Conservation (phyloP, 1,140 invertebrate species). For the Rhynchophorus ferrugineus region DNA sequence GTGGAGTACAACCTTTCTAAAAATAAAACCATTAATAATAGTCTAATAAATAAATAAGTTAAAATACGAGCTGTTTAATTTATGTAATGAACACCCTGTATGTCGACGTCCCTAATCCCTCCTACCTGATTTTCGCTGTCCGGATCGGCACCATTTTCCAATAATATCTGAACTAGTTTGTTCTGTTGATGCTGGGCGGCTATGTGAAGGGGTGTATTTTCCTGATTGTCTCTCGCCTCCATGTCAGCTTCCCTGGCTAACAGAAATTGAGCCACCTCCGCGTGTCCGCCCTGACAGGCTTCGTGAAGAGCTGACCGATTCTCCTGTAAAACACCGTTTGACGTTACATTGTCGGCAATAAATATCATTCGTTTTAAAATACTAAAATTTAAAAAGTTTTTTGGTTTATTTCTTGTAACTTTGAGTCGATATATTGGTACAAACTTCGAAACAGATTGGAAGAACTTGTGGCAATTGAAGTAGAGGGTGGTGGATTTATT, state of each 20-base stretch:
- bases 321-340: constrained; percentile 45
- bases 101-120: too few species aligned
- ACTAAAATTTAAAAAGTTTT: too few species aligned
- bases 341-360: too few species aligned
- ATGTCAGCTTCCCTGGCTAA: constrained; percentile 50
- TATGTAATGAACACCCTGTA: too few species aligned
- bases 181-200: constrained; percentile 73
- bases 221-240: constrained; percentile 61
- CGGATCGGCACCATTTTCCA: constrained; percentile 51
- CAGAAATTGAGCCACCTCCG: constrained; percentile 58
- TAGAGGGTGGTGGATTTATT: too few species aligned
- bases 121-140: constrained; percentile 51
- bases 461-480: too few species aligned
- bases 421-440: too few species aligned
- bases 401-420: too few species aligned
- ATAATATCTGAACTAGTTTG: constrained; percentile 60
- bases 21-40: constrained; percentile 26
- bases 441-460: too few species aligned
- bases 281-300: constrained; percentile 65
- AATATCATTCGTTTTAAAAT: too few species aligned
- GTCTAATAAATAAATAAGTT: constrained; percentile 6
- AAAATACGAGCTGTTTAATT: too few species aligned
- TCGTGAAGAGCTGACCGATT: constrained; percentile 64
- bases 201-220: constrained; percentile 72
- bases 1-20: constrained; percentile 62